Evolutionary conservation across 2,113 vertebrate genomes (phyloP).

Genomic region (Scomber scombrus): DNA sequence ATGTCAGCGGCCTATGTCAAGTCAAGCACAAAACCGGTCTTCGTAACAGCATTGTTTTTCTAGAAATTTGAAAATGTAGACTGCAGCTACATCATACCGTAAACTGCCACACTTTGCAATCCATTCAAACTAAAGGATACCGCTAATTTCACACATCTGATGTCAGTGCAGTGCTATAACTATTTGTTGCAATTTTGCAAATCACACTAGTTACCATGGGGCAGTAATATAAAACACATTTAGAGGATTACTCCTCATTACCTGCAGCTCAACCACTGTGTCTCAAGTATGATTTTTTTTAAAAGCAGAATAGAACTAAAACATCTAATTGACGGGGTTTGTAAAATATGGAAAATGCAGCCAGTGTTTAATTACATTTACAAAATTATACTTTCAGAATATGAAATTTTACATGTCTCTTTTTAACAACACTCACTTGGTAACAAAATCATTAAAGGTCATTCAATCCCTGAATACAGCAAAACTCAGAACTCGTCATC

Average conservation of each 20-base stretch:
- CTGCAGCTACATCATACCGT: constrained; percentile 25
- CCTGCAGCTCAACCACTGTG: background rate
- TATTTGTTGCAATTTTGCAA: background rate
- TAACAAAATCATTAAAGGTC: constrained; percentile 8
- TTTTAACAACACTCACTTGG: constrained; percentile 17
- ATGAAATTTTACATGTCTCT: background rate
- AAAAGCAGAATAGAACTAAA: background rate
- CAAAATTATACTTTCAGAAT: constrained; percentile 28
- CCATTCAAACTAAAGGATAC: constrained; percentile 14
- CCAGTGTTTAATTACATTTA: constrained; percentile 11
- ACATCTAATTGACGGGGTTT: background rate
- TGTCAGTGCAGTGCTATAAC: constrained; percentile 6
- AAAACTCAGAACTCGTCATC: constrained; percentile 81
- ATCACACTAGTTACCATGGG: background rate
- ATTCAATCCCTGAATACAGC: constrained; percentile 27
- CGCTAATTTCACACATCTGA: constrained; percentile 16
- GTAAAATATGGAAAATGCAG: constrained; percentile 17
- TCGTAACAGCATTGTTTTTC: constrained; percentile 15
- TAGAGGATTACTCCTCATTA: background rate
- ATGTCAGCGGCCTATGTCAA: constrained; percentile 24
- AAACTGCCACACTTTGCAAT: constrained; percentile 6
- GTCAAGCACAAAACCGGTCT: constrained; percentile 14
- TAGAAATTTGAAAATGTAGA: constrained; percentile 17
- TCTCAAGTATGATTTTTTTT: background rate
- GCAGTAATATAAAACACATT: background rate